Conservation (phyloP, 2,888 invertebrate genomes). For the Eretmocerus hayati region DNA sequence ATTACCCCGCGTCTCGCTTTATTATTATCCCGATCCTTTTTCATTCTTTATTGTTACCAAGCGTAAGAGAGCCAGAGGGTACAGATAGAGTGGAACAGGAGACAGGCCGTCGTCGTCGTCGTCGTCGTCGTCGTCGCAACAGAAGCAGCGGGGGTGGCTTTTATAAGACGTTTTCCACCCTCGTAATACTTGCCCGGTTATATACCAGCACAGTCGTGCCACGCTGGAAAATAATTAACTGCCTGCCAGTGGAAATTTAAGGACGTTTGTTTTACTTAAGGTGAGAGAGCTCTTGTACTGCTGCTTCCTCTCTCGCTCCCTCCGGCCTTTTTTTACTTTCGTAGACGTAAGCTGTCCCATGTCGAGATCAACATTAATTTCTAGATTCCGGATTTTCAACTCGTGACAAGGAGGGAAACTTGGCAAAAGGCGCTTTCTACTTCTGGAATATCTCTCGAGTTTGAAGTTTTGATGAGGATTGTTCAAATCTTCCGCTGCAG, state of each 20-base stretch:
- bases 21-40: slow-evolving; percentile 5
- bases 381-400: not conserved
- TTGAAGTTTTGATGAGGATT: no score
- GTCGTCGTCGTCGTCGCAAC: no score
- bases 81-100: slow-evolving; percentile 21
- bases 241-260: slow-evolving; percentile 35
- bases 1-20: slow-evolving; percentile 4
- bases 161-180: slow-evolving; percentile 12
- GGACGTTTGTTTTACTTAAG: slow-evolving; percentile 40
- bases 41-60: slow-evolving; percentile 12
- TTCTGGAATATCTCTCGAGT: no score
- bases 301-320: not conserved
- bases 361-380: not conserved
- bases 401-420: no score
- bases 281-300: no score
- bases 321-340: not conserved
- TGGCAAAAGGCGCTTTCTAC: no score
- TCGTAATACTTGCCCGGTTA: not conserved
- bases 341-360: not conserved
- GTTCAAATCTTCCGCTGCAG: no score
- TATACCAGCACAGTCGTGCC: not conserved
- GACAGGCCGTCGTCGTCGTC: no score
- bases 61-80: slow-evolving; percentile 27
- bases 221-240: slow-evolving; percentile 38
- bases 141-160: slow-evolving; percentile 1